phyloP scores from a whole-genome alignment of 2,888 invertebrate species.

The Sycophila texana region DNA sequence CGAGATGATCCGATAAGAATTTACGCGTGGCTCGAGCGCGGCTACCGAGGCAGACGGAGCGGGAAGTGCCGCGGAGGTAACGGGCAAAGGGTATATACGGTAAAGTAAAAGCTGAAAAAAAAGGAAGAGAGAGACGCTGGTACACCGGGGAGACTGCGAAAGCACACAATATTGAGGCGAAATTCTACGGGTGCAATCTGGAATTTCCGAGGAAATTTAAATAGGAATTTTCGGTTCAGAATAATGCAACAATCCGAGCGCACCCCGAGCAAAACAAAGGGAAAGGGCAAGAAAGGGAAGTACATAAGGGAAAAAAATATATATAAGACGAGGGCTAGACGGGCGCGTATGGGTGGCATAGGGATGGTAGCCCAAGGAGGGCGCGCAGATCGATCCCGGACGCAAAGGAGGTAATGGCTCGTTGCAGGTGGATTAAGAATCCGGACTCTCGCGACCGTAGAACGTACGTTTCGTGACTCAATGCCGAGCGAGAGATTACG shows the following conservation, averaged over 20 bases:
- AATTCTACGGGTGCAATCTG: too few relatives aligned
- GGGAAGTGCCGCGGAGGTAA: background rate
- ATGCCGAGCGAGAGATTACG: slow-evolving; percentile 67
- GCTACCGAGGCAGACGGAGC: background rate
- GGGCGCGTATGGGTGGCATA: background rate
- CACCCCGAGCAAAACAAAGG: too few relatives aligned
- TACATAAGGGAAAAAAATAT: too few relatives aligned
- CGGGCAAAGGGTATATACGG: background rate
- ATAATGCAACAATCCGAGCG: too few relatives aligned
- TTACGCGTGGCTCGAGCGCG: slow-evolving; percentile 19
- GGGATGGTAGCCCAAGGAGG: background rate
- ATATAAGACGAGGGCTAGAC: too few relatives aligned
- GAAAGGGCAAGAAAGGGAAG: too few relatives aligned
- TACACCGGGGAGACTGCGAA: background rate
- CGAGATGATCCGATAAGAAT: slow-evolving; percentile 47
- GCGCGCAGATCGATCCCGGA: background rate
- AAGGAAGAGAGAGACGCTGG: background rate
- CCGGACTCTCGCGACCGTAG: slow-evolving; percentile 65
- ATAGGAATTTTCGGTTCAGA: too few relatives aligned
- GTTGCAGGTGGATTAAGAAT: slow-evolving; percentile 59
- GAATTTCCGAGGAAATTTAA: too few relatives aligned
- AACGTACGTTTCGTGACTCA: slow-evolving; percentile 65
- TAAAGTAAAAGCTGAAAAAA: background rate
- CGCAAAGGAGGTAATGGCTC: slow-evolving; percentile 24
- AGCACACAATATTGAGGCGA: background rate